These are phyloP conservation scores for Poecilia wingei DNA, from an alignment of 2,797 vertebrate genomes.

Conservation along the genomic window DNA sequence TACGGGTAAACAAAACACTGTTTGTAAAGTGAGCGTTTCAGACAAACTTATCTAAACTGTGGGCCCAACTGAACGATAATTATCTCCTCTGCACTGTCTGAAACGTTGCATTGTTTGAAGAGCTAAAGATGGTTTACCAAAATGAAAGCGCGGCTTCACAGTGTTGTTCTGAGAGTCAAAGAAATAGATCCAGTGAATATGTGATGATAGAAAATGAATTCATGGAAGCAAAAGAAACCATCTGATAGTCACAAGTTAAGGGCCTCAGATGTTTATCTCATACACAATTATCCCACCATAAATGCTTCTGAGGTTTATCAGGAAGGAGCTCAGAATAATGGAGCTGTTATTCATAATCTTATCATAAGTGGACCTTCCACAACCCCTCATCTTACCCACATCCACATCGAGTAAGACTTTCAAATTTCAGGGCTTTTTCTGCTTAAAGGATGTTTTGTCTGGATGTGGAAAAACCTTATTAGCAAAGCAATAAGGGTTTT, in stretches of 20 bases:
- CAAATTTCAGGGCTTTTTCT: neutral
- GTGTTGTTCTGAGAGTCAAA: constrained; percentile 12
- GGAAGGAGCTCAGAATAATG: constrained; percentile 39
- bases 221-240: constrained; percentile 7
- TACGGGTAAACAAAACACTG: constrained; percentile 20
- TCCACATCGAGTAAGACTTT: constrained; percentile 37
- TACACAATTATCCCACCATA: constrained; percentile 26
- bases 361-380: constrained; percentile 2
- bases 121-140: constrained; percentile 19
- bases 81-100: constrained; percentile 22
- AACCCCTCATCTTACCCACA: neutral
- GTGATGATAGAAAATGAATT: constrained; percentile 13
- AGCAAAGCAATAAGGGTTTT: neutral
- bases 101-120: constrained; percentile 14
- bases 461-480: constrained; percentile 1
- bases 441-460: constrained; percentile 5
- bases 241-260: constrained; percentile 44
- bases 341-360: constrained; percentile 3
- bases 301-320: constrained; percentile 32
- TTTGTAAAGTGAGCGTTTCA: constrained; percentile 19
- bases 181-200: neutral
- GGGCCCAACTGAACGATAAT: constrained; percentile 10
- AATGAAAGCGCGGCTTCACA: constrained; percentile 5
- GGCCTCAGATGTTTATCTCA: constrained; percentile 39
- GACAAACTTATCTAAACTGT: constrained; percentile 19